These are phyloP conservation scores for Lerema accius DNA, from an alignment of 1,140 invertebrate genomes.

Conservation along the genomic window DNA sequence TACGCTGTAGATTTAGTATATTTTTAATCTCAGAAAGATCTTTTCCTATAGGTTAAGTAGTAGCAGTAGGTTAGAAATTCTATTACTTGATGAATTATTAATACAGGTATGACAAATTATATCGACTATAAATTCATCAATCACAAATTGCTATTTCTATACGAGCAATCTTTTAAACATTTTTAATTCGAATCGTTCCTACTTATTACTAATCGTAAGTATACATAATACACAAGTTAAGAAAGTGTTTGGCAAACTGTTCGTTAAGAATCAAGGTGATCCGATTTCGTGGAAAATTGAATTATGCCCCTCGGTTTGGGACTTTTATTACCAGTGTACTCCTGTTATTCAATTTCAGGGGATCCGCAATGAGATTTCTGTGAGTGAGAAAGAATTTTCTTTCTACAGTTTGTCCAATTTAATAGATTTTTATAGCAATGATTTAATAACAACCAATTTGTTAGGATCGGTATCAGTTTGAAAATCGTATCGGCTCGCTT, in stretches of 20 bases:
- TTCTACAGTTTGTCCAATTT: neutral
- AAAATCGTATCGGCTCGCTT: too few species aligned
- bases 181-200: too few species aligned
- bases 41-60: too few species aligned
- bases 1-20: too few species aligned
- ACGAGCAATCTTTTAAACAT: too few species aligned
- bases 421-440: neutral
- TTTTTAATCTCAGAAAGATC: too few species aligned
- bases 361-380: slow-evolving; percentile 9
- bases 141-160: too few species aligned
- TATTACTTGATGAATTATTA: too few species aligned
- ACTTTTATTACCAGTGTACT: neutral
- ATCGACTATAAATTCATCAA: too few species aligned
- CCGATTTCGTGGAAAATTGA: slow-evolving; percentile 14
- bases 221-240: slow-evolving; percentile 15
- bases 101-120: too few species aligned
- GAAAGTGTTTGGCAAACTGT: slow-evolving; percentile 7
- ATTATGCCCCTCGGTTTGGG: slow-evolving; percentile 13
- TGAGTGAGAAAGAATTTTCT: neutral
- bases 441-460: neutral
- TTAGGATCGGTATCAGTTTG: neutral
- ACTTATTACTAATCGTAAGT: too few species aligned
- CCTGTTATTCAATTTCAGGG: slow-evolving; percentile 3
- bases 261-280: slow-evolving; percentile 1
- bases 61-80: too few species aligned